phyloP scores from a whole-genome alignment of 2,888 invertebrate genomes.

The Drosophila paramelanica region DNA sequence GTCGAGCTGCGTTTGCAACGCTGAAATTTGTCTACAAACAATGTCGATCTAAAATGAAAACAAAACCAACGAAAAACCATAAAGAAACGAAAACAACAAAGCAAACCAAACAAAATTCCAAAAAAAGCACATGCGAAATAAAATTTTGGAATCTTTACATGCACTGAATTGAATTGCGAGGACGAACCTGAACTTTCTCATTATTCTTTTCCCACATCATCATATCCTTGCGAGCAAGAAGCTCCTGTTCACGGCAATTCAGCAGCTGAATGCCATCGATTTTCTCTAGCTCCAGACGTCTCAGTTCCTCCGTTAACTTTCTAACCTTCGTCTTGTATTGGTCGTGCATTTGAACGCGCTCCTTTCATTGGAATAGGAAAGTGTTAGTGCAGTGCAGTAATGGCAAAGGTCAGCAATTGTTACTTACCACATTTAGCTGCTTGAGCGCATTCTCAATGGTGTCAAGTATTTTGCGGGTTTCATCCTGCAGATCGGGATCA shows the following conservation, averaged over 20 bases:
- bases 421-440: slow-evolving; percentile 85
- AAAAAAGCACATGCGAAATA: slow-evolving; percentile 21
- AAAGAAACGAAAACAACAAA: slow-evolving; percentile 75
- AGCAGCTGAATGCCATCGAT: slow-evolving; percentile 87
- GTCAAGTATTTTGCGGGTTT: slow-evolving; percentile 89
- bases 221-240: slow-evolving; percentile 84
- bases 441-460: slow-evolving; percentile 89
- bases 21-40: slow-evolving; percentile 88
- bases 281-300: slow-evolving; percentile 85
- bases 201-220: slow-evolving; percentile 85
- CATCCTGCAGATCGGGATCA: slow-evolving; percentile 88
- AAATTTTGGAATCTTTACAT: slow-evolving; percentile 12
- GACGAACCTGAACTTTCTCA: slow-evolving; percentile 84
- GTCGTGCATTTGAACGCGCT: slow-evolving; percentile 85
- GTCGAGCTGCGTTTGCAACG: slow-evolving; percentile 86
- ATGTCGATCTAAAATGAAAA: slow-evolving; percentile 88
- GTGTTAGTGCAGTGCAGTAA: background rate
- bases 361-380: slow-evolving; percentile 75
- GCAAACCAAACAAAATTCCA: slow-evolving; percentile 39
- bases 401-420: background rate
- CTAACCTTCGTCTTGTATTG: slow-evolving; percentile 84
- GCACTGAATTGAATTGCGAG: slow-evolving; percentile 5
- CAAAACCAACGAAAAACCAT: slow-evolving; percentile 68
- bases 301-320: slow-evolving; percentile 85
- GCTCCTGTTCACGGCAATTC: slow-evolving; percentile 86